Evolutionary conservation across 2,113 vertebrate species (phyloP).

Genomic region (Scartelaos histophorus): DNA sequence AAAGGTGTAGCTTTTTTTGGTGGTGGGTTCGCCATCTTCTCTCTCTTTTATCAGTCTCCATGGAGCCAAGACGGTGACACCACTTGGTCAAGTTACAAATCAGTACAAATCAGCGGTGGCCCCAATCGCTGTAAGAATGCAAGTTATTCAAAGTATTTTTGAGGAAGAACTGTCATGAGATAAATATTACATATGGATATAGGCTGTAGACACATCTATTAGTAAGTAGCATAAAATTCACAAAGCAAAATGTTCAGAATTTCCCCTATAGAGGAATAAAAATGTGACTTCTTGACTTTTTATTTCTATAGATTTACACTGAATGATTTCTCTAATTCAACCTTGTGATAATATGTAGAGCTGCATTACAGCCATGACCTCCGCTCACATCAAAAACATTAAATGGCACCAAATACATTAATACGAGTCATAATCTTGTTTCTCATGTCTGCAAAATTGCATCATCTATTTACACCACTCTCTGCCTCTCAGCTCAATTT

Average conservation of each 20-base stretch:
- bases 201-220: background rate
- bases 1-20: background rate
- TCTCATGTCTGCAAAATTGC: background rate
- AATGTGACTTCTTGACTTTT: background rate
- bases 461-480: conserved; percentile 30
- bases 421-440: background rate
- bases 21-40: no score
- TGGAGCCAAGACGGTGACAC: no score
- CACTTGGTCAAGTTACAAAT: no score
- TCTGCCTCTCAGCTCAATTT: conserved; percentile 14
- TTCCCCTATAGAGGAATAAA: no score
- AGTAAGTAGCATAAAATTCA: no score
- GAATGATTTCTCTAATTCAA: background rate
- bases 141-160: no score
- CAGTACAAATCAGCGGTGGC: no score
- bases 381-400: background rate
- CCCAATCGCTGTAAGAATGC: no score
- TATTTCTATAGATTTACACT: background rate
- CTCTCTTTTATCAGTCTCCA: no score
- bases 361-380: background rate
- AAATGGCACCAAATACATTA: background rate
- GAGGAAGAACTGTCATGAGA: no score
- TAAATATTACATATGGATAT: no score
- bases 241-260: no score
- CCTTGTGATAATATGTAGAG: background rate